Base-by-base conservation (phyloP, 2,888 invertebrate species). In the Ophraella communa region DNA sequence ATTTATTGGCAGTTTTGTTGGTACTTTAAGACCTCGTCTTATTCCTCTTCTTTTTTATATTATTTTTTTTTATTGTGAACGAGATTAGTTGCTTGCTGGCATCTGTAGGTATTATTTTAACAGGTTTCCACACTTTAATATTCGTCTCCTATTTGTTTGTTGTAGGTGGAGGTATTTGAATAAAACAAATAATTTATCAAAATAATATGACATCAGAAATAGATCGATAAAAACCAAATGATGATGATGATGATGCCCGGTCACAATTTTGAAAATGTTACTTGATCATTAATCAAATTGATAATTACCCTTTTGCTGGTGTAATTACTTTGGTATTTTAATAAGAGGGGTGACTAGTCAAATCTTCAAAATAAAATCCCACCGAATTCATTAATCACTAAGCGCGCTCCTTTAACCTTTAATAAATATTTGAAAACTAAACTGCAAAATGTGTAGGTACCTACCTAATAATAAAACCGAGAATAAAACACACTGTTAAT, bases 341-440 rank as follows among this genome's bases (percentile, higher is more conserved):
- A 74, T 74, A 74, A 73, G 71, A 73, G 72, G 71, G 74, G 74
- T 76, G 75, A 76, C 77, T 73, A 66, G 76, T 72, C 64, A 70
- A 74, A 70, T 72, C 72, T 76, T 73, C 71, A 72, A 76, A 76
- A 75, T 74, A 74, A 75, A 76, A 76, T 75, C 73, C 71, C 65
- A 67, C 68, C 71, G 57, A 70, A 72, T 71, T 73, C 75, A 75
- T 76, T 74, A 75, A 75, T 75, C 76, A 76, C 59, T 20, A 24
- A n/a, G n/a, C n/a, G n/a, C 49, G 35, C 21, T 21, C 21, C 39
- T 35, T 21, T 51, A 35, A 54, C 20, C 59, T 45, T 67, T 62
- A 21, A 64, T n/a, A n/a, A n/a, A n/a, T 52, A 59, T 60, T 57
- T 62, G 35, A 42, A 35, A 67, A 67, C 64, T 65, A 64, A 67